These are phyloP conservation scores for Brachyopa scutellaris DNA, from an alignment of 2,888 invertebrate species.

Conservation along the genomic window DNA sequence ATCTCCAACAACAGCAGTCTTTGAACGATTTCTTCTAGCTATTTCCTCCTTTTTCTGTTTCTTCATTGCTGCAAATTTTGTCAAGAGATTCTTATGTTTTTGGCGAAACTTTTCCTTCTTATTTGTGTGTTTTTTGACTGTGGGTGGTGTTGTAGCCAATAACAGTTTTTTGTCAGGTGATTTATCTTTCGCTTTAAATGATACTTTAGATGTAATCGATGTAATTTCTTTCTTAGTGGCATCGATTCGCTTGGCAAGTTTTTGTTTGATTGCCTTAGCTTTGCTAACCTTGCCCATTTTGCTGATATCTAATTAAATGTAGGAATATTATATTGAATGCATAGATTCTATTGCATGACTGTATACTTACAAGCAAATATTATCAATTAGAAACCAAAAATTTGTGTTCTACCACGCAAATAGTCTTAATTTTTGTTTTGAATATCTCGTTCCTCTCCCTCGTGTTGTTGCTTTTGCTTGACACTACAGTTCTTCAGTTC, in stretches of 20 bases:
- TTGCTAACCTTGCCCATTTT: slow-evolving; percentile 65
- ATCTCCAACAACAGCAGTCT: slow-evolving; percentile 78
- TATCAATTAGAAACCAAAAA: no score
- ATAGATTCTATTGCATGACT: no score
- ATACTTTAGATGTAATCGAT: slow-evolving; percentile 47
- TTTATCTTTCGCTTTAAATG: slow-evolving; percentile 57
- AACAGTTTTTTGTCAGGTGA: slow-evolving; percentile 18
- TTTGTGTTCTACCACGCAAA: no score
- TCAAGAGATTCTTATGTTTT: slow-evolving; percentile 78
- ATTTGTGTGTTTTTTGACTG: slow-evolving; percentile 74
- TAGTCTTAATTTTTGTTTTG: slow-evolving; percentile 9
- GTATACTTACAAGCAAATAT: no score
- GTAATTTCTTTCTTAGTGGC: slow-evolving; percentile 46
- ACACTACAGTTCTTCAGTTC: no score
- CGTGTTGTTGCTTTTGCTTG: background rate
- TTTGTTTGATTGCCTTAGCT: slow-evolving; percentile 45
- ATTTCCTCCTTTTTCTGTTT: slow-evolving; percentile 77
- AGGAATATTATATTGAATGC: no score
- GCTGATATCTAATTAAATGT: no score
- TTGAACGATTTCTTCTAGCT: slow-evolving; percentile 77
- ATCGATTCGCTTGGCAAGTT: slow-evolving; percentile 49
- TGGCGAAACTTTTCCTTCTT: slow-evolving; percentile 78
- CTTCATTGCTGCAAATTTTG: slow-evolving; percentile 76
- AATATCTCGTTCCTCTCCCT: no score
- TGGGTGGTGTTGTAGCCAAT: slow-evolving; percentile 14